Conservation (phyloP, 1,140 invertebrate genomes). For the Musca domestica region DNA sequence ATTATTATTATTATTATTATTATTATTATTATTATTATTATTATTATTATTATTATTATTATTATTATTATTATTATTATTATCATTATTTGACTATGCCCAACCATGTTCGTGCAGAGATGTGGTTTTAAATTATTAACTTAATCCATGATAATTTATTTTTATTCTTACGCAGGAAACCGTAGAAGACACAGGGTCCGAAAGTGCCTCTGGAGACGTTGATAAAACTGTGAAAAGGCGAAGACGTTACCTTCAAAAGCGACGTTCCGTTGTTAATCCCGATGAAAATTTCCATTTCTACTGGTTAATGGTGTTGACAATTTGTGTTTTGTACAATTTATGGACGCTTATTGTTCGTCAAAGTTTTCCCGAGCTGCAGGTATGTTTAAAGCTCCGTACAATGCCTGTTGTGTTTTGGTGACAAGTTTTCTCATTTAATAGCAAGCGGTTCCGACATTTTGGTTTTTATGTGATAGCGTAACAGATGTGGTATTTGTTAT, state of each 20-base stretch:
- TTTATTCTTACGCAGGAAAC: too few relatives aligned
- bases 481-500: constrained; percentile 83
- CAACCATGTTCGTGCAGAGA: too few relatives aligned
- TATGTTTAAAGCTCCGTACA: constrained; percentile 34
- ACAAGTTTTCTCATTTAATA: constrained; percentile 46
- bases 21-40: too few relatives aligned
- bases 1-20: too few relatives aligned
- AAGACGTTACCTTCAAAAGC: constrained; percentile 65
- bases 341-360: constrained; percentile 94
- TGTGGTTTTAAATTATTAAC: too few relatives aligned
- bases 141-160: too few relatives aligned
- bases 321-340: constrained; percentile 90
- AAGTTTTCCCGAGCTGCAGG: constrained; percentile 87
- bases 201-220: constrained; percentile 63
- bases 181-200: constrained; percentile 68
- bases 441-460: constrained; percentile 66
- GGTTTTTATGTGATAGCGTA: constrained; percentile 79
- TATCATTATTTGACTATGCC: too few relatives aligned
- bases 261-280: constrained; percentile 88
- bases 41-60: too few relatives aligned
- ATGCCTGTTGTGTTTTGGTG: background rate
- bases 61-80: too few relatives aligned
- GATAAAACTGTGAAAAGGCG: constrained; percentile 62
- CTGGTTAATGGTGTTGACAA: constrained; percentile 86
- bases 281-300: constrained; percentile 95